Evolutionary conservation across 1,140 invertebrate genomes (phyloP).

Genomic region (Battus philenor): DNA sequence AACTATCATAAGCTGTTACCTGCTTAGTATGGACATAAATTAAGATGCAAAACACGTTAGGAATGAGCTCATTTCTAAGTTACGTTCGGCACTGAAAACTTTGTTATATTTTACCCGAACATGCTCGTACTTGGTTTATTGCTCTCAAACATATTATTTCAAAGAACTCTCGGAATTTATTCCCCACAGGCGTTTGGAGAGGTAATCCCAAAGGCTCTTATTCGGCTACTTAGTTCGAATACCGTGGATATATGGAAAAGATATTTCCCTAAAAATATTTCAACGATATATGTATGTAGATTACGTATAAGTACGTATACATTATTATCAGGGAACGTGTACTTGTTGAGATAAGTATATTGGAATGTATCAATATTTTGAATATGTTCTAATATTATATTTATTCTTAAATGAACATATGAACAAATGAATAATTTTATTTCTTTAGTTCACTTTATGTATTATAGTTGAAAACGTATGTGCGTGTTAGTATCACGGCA

Average conservation of each 20-base stretch:
- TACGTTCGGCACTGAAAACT: slow-evolving; percentile 50
- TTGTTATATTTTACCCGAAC: slow-evolving; percentile 49
- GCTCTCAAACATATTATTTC: slow-evolving; percentile 62
- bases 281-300: too few relatives aligned
- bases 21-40: slow-evolving; percentile 13
- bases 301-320: too few relatives aligned
- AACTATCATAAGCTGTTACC: slow-evolving; percentile 14
- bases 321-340: too few relatives aligned
- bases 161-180: slow-evolving; percentile 60
- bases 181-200: slow-evolving; percentile 40
- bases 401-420: too few relatives aligned
- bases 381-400: too few relatives aligned
- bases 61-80: slow-evolving; percentile 16
- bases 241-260: slow-evolving; percentile 26
- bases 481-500: slow-evolving; percentile 1
- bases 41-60: slow-evolving; percentile 8
- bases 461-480: too few relatives aligned
- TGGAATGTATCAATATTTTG: too few relatives aligned
- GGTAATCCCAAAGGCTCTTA: slow-evolving; percentile 55
- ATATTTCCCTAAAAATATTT: slow-evolving; percentile 30
- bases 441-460: too few relatives aligned
- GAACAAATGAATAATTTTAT: too few relatives aligned
- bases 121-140: slow-evolving; percentile 63
- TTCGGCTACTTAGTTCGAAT: slow-evolving; percentile 50
- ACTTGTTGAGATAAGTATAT: too few relatives aligned